These are phyloP conservation scores for Benitochromis conjunctus DNA, from an alignment of 2,113 vertebrate species.

Conservation along the genomic window DNA sequence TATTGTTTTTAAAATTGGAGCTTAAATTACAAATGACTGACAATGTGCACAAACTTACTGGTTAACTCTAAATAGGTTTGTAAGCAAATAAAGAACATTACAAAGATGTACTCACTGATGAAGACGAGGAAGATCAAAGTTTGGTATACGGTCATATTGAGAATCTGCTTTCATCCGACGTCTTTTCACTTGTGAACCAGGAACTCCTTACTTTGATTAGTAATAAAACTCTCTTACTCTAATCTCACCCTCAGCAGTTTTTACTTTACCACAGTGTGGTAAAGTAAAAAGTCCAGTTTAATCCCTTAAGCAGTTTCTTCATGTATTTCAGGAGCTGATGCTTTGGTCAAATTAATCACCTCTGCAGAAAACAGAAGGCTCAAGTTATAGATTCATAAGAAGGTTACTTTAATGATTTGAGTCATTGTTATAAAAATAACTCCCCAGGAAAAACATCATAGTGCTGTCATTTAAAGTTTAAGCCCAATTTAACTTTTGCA, in stretches of 20 bases:
- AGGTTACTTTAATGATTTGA: not conserved
- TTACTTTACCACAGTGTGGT: not conserved
- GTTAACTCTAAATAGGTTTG: not conserved
- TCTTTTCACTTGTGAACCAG: not conserved
- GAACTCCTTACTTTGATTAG: not conserved
- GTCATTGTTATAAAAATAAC: not conserved
- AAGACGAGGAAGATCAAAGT: not conserved
- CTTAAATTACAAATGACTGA: not conserved
- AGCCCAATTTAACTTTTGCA: not conserved
- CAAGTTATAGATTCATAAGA: not conserved
- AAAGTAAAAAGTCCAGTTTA: not conserved
- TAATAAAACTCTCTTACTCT: not conserved
- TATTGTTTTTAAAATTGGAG: not conserved
- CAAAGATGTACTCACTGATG: constrained; percentile 17
- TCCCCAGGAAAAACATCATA: not conserved
- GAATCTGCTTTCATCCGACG: not conserved
- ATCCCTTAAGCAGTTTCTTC: not conserved
- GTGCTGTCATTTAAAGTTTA: not conserved
- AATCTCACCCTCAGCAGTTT: not conserved
- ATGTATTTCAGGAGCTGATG: not conserved
- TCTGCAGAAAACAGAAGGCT: not conserved
- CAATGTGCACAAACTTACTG: not conserved
- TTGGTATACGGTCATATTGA: not conserved
- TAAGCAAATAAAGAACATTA: not conserved
- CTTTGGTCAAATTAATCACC: not conserved